Base-by-base conservation (phyloP, 2,888 invertebrate species). In the Acleris holmiana region DNA sequence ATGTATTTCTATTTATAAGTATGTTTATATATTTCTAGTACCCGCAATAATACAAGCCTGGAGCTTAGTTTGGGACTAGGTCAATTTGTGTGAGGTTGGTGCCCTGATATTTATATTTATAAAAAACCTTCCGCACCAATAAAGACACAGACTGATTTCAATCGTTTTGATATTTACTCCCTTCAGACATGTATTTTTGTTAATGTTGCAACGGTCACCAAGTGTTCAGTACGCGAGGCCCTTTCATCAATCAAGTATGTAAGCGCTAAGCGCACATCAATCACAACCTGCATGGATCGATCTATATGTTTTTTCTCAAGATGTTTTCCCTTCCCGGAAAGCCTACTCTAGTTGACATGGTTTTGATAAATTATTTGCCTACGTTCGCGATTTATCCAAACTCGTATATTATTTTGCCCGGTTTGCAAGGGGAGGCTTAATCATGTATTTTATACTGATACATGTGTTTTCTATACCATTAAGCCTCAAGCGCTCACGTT, bases 281-380 rank as follows among this genome's bases (percentile, higher is more conserved):
- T 82, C 82, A 73, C 67, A 73, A 70, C 54, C 71, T 68, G 68
- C 69, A 71, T 66, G 67, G 72, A 79, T 80, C 78, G 78, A 83
- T 80, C 77, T 68, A 70, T 72, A 74, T 73, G 82, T 78, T 76
- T 84, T 82, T 79, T 79, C 75, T 75, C 76, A 82, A 81, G 79
- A 82, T 76, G 76, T 77, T 79, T 81, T 76, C 74, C 74, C 73
- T 73, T 74, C 68, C 71, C 66, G 72, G 69, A 73, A 75, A 76
- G 71, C 74, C 69, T 72, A 67, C 72, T 74, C 73, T 73, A 72
- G 76, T 76, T 81, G 83, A 84, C 82, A 77, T 79, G 80, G 83
- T 80, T 85, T 84, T 86, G 85, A 86, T 86, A 82, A 83, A 85
- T 85, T 84, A 83, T 85, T 85, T 80, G 74, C 78, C 69, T 75